Evolutionary conservation across 2,888 invertebrate species (phyloP), one percentile per base, ranked within the genome.

Genomic region (Trypoxylon attenuatum): DNA sequence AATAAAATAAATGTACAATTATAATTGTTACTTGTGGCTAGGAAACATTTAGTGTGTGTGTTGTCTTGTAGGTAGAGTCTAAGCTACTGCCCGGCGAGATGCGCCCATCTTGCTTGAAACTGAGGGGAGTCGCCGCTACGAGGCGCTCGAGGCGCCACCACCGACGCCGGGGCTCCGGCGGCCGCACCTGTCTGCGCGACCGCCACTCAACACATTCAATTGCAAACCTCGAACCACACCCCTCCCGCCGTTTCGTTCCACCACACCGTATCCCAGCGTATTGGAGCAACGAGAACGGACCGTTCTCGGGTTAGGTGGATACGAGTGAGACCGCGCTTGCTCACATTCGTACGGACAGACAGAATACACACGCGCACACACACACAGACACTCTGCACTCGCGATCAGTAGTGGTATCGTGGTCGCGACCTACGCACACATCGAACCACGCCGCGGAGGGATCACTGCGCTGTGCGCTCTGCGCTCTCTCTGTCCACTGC

Each of bases 41-140:
- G 81, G 82, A 81, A 82, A 82, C 81, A 80, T 81, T 80, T 76
- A 80, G 72, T 74, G 72, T 77, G 69, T 78, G 78, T 81, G 81
- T 84, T 83, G 82, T 83, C 84, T 81, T 83, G 85, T 82, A 83
- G 82, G 84, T 85, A 85, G 85, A 85, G 84, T 82, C 85, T 85
- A 85, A 85, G 84, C 85, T 85, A 85, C 85, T 85, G 85, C 82
- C 85, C 85, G 84, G 85, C 83, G 82, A 84, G 77, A 75, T 81
- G 82, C 84, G 84, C 84, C 84, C 85, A 85, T 85, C 83, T 85
- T 85, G 84, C 71, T 78, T 78, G 80, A 84, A 83, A 84, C 82
- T 85, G 73, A 79, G 58, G 57, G 62, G 65, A 80, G 57, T 66
- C 65, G 76, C 76, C 85, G 80, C 54, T 21, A 67, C 71, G 79